Base-by-base conservation (phyloP, 2,888 invertebrate species). In the Sericinus montela region DNA sequence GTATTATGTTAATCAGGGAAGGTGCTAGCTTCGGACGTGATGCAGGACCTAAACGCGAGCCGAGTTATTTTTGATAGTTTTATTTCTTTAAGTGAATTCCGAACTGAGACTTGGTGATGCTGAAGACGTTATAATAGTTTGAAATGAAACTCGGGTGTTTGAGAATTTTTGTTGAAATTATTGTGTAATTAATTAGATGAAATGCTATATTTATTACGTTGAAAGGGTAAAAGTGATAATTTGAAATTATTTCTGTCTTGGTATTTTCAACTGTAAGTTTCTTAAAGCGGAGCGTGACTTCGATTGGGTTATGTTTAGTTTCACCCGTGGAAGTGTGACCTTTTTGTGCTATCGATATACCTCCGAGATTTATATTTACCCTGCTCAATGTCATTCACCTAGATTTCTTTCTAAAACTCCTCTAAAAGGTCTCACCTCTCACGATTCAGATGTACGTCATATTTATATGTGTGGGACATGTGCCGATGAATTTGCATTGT, bases 61-160 rank as follows among this genome's bases (percentile, higher is more conserved):
- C 86, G 84, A 85, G 80, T 88, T 88, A 87, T 88, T 88, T 88
- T 88, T 87, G 87, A 87, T 88, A 88, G 82, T 84, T 87, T 86
- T 86, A 83, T 86, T 87, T 78, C 75, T 86, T 87, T 83, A 84
- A 81, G 87, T 84, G 86, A 82, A 83, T 80, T 81, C 80, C 78
- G 77, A 79, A 76, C 82, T 66, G 81, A 77, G 75, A 81, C 79
- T 75, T 77, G 83, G 84, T 83, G 86, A 85, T 81, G 82, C 79
- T 72, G 79, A 83, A 79, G 83, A 82, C 78, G 71, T 81, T 84
- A 73, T 79, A 72, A 80, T 77, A 70, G 76, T 83, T 82, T 78
- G 68, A 75, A 72, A 11, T 11, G 61, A 78, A 75, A 78, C 76
- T 79, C 78, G 72, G 81, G 80, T 87, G 85, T 86, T 82, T 85